Evolutionary conservation across 2,888 invertebrate genomes (phyloP).

Genomic region (Heteromyza rotundicornis): DNA sequence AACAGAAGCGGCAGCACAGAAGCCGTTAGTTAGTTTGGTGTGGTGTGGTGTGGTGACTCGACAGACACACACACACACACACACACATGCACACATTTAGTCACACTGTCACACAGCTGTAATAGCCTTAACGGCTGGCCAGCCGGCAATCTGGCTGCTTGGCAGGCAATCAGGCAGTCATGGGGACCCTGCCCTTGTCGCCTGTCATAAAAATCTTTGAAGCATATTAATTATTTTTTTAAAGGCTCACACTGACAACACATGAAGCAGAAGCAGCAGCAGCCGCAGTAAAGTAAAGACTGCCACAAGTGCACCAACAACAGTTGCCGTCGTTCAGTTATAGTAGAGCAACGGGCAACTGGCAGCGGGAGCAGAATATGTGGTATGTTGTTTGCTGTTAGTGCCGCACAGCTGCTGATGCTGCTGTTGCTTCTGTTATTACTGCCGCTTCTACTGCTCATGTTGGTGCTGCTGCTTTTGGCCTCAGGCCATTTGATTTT

Average conservation of each 20-base stretch:
- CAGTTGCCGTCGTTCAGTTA: no score
- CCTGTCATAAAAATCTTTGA: conserved; percentile 37
- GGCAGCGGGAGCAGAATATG: no score
- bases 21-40: conserved; percentile 44
- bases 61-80: not conserved
- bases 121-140: not conserved
- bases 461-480: not conserved
- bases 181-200: conserved; percentile 39
- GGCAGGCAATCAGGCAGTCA: not conserved
- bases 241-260: not conserved
- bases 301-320: not conserved
- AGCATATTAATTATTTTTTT: conserved; percentile 43
- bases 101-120: no score
- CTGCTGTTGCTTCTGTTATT: not conserved
- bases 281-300: not conserved
- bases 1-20: conserved; percentile 46
- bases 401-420: not conserved
- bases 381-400: no score
- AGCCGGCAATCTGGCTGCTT: not conserved
- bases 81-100: no score
- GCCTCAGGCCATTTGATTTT: conserved; percentile 1
- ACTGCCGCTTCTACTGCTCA: not conserved
- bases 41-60: not conserved
- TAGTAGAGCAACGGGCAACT: no score
- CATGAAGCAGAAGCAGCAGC: not conserved